A percentile compares a stretch with the other conserved stretches of the same genome.
These are phyloP conservation scores for Lithophane leautieri DNA, from an alignment of 2,888 invertebrate species.

Conservation along the genomic window DNA sequence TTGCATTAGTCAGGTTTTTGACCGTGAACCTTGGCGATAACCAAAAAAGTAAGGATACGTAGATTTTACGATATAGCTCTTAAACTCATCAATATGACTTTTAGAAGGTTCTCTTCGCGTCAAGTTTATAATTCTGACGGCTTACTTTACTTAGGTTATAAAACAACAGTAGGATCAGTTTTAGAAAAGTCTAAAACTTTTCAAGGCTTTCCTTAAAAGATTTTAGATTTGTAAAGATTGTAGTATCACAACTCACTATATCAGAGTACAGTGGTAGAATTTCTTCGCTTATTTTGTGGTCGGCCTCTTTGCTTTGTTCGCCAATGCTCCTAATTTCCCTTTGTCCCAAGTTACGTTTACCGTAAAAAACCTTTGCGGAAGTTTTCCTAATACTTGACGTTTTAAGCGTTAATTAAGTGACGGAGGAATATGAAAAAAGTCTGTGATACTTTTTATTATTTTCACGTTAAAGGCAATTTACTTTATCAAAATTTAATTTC, in stretches of 20 bases:
- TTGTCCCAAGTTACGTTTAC: conserved; percentile 67
- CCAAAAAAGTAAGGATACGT: conserved; percentile 2
- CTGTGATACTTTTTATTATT: conserved; percentile 64
- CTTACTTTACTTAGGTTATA: not conserved
- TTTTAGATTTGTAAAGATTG: not conserved
- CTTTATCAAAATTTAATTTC: conserved; percentile 62
- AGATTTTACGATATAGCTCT: not conserved
- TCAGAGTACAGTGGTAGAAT: conserved; percentile 55
- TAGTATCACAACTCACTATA: conserved; percentile 17
- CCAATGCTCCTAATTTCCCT: conserved; percentile 71
- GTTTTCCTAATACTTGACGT: conserved; percentile 66
- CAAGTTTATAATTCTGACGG: not conserved
- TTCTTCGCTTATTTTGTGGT: conserved; percentile 67
- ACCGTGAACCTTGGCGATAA: conserved; percentile 30
- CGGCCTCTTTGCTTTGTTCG: conserved; percentile 67
- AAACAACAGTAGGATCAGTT: not conserved
- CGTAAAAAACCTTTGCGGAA: conserved; percentile 62
- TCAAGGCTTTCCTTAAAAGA: not conserved
- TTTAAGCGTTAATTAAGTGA: conserved; percentile 74
- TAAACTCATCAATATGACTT: conserved; percentile 15
- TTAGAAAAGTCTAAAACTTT: not conserved
- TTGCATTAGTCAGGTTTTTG: conserved; percentile 20
- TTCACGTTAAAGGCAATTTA: conserved; percentile 70
- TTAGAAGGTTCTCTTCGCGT: conserved; percentile 11
- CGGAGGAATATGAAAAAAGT: conserved; percentile 62